A percentile compares a stretch with the other conserved stretches of the same genome.
These are phyloP conservation scores for Setophaga petechia DNA, from an alignment of 2,113 vertebrate species.

Conservation along the genomic window DNA sequence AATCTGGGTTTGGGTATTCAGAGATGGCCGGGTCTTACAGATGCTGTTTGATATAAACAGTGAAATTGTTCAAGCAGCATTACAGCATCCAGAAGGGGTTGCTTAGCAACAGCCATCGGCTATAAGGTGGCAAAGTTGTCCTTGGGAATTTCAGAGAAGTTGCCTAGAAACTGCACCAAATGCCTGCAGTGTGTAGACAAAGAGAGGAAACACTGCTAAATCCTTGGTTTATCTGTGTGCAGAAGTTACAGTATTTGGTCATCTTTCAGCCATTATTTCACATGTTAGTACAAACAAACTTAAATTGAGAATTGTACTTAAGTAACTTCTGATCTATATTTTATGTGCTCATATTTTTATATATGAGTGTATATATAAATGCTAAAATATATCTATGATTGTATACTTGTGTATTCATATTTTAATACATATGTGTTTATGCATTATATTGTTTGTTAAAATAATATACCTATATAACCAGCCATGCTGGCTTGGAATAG, in stretches of 20 bases:
- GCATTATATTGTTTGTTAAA: neutral
- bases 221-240: neutral
- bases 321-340: neutral
- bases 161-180: conserved; percentile 57
- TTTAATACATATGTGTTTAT: neutral
- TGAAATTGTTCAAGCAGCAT: neutral
- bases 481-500: neutral
- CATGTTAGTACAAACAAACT: neutral
- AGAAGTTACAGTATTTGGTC: neutral
- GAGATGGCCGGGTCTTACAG: neutral
- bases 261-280: neutral
- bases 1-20: neutral
- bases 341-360: neutral
- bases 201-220: neutral
- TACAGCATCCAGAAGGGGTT: conserved; percentile 9
- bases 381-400: neutral
- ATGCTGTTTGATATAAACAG: neutral
- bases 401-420: neutral
- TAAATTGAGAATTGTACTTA: neutral
- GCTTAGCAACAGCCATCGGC: conserved; percentile 35
- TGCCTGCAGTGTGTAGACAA: conserved; percentile 29
- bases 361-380: neutral
- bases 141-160: conserved; percentile 61
- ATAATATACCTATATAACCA: neutral
- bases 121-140: conserved; percentile 43